Evolutionary conservation across 2,888 invertebrate species (phyloP), one percentile per base, ranked within the genome.

Genomic region (Synanthedon tipuliformis): DNA sequence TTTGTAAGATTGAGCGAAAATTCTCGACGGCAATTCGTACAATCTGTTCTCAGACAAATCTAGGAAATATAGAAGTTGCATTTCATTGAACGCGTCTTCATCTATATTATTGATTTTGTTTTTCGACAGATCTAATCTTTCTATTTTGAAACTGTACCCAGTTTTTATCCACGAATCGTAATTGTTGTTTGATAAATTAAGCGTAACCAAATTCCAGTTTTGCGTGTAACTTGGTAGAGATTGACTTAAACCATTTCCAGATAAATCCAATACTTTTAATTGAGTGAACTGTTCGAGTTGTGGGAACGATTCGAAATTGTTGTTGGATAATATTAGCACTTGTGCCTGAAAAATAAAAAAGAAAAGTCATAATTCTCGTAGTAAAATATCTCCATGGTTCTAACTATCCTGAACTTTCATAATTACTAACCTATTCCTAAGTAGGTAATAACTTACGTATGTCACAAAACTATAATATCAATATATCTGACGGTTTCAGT

Each of bases 41-140:
- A 94, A 83, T 71, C 90, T 89, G 69, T 94, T 94, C 63, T 89
- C 90, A 0, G 94, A 92, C 63, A 94, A 76, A 72, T 94, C 92
- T 13, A 94, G 72, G 34, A 76, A 75, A 52, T 86, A 83, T 40
- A 94, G 73, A 52, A 85, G 75, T 45, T 84, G 75, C 59, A 93
- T 75, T 49, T 81, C 84, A 16, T 69, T 72, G 67, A 94, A 93
- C 0, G 92, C 89, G 53, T 88, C 86, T 50, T 79, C 74, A 50
- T 91, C 90, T 16, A 94, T 78, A 1, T 68, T 73, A 41, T 84
- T 89, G 51, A 94, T 89, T 52, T 90, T 89, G 68, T 94, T 94
- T 48, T 86, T 85, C 0, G 93, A 92, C 51, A 94, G 70, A 66
- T 92, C 92, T n/a, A 94, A 63, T 34, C 71, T 74, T 60, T 84